Evolutionary conservation across 2,113 vertebrate genomes (phyloP), one percentile per base, ranked within the genome.

Genomic region (Caranx ignobilis): DNA sequence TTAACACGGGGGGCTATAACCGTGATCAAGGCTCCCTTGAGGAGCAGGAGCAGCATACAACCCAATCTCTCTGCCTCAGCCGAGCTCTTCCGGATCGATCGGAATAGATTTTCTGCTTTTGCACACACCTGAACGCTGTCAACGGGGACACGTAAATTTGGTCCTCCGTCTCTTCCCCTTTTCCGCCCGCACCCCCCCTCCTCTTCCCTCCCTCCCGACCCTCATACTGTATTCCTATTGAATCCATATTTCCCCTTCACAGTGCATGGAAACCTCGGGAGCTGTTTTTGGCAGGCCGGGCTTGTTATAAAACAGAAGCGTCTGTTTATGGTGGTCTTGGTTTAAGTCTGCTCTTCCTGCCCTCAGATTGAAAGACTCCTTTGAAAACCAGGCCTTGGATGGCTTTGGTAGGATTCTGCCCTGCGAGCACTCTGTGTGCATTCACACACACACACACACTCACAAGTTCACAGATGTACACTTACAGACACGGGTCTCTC

Each of bases 81-180:
- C 85, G 72, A 35, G 79, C 86, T 90, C 86, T 83, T 86, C 83
- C 26, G 15, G 84, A 94, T 94, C 91, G 77, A 93, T 93, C 47
- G 74, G 62, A 79, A 95, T 94, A 88, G 93, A 94, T 93, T 93
- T 94, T 91, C 87, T 91, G 77, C 91, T 93, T 94, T 91, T 92
- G 93, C 92, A 89, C 82, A 92, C 88, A 93, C 92, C 90, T 92
- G 91, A 93, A 92, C 65, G 77, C 88, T 92, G 92, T 94, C 93
- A 93, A 91, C 86, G 79, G 81, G 47, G 79, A 85, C 79, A 84
- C 75, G 71, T 93, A 89, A 87, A 94, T 93, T 89, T 91, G 81
- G 60, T 81, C 86, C 73, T 67, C 73, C 62, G 70, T 85, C 75
- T 77, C 66, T 74, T 75, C 37, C 16, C 43, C n/a, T 79, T 62